Evolutionary conservation across 2,888 invertebrate genomes (phyloP).

Genomic region (Pocota personata): DNA sequence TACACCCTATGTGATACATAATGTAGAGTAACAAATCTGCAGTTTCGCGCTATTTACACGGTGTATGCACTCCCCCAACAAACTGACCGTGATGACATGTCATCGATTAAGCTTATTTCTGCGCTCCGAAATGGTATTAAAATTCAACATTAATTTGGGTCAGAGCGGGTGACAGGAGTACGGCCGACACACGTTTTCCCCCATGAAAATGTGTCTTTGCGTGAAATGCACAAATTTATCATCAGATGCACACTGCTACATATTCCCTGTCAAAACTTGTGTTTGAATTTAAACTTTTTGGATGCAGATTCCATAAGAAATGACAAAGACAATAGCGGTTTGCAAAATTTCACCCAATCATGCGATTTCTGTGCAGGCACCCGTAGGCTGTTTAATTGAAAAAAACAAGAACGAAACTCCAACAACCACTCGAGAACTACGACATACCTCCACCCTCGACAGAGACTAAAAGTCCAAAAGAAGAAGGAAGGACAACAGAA

Average conservation of each 20-base stretch:
- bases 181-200: slow-evolving; percentile 16
- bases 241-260: slow-evolving; percentile 45
- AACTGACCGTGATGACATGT: slow-evolving; percentile 63
- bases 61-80: slow-evolving; percentile 17
- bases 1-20: slow-evolving; percentile 23
- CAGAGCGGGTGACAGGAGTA: slow-evolving; percentile 23
- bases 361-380: slow-evolving; percentile 54
- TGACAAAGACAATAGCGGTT: slow-evolving; percentile 55
- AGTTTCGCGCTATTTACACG: slow-evolving; percentile 57
- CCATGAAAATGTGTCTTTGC: slow-evolving; percentile 50
- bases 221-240: slow-evolving; percentile 70
- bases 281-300: slow-evolving; percentile 56
- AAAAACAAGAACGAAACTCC: not conserved
- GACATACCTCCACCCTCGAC: not conserved
- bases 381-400: slow-evolving; percentile 10
- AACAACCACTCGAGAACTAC: not conserved
- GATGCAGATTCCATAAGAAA: slow-evolving; percentile 69
- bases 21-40: slow-evolving; percentile 1
- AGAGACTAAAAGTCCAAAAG: not conserved
- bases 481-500: not conserved
- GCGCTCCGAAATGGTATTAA: slow-evolving; percentile 53
- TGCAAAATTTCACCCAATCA: slow-evolving; percentile 62
- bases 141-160: slow-evolving; percentile 59
- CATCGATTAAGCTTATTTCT: slow-evolving; percentile 60
- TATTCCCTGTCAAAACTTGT: slow-evolving; percentile 48